Conservation (phyloP, 2,888 invertebrate genomes). For the Drosophila mercatorum region DNA sequence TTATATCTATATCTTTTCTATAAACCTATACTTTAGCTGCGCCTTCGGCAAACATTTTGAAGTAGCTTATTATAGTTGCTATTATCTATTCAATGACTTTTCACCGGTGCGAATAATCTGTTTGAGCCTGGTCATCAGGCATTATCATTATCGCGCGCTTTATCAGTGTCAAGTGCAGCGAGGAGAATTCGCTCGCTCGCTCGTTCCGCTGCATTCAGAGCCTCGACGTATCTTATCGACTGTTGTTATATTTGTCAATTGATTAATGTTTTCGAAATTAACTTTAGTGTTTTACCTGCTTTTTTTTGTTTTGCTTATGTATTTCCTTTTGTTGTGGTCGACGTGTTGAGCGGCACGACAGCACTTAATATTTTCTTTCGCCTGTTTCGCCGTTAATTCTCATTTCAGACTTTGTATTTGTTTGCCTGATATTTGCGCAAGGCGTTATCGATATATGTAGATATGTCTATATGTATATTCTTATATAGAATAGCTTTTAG, state of each 20-base stretch:
- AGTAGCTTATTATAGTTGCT: not conserved
- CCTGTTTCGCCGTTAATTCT: constrained; percentile 7
- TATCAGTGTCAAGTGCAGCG: constrained; percentile 42
- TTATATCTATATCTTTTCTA: not conserved
- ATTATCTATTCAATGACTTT: not conserved
- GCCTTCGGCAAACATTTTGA: too few relatives aligned
- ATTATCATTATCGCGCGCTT: not conserved
- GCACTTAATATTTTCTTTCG: constrained; percentile 18
- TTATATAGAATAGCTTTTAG: constrained; percentile 32
- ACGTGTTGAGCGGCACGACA: constrained; percentile 65
- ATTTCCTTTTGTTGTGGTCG: constrained; percentile 54
- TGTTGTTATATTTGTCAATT: constrained; percentile 19
- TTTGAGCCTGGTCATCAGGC: not conserved
- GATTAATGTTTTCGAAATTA: constrained; percentile 53
- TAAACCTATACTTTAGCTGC: not conserved
- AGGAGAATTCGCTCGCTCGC: not conserved
- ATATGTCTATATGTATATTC: not conserved
- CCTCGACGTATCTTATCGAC: constrained; percentile 61
- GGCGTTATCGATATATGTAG: constrained; percentile 37
- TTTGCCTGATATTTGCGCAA: constrained; percentile 53
- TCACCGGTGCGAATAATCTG: constrained; percentile 1
- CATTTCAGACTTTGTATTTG: constrained; percentile 45
- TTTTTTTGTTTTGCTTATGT: constrained; percentile 20
- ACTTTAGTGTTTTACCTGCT: constrained; percentile 10
- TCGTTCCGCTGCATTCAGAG: constrained; percentile 28